Conservation (phyloP, 2,797 vertebrate genomes). For the Alosa sapidissima region DNA sequence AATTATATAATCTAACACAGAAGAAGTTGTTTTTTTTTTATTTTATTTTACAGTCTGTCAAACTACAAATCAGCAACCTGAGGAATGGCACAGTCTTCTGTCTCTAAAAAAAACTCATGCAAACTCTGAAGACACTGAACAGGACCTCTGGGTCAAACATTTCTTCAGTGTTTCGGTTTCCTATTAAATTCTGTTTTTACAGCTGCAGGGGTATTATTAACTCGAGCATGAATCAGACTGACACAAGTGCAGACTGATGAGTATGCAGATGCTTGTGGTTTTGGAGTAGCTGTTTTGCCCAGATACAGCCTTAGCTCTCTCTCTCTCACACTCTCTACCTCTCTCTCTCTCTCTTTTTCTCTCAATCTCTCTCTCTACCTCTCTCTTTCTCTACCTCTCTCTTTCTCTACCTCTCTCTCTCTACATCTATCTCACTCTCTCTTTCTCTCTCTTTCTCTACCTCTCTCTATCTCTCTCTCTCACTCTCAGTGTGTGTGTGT, state of each 20-base stretch:
- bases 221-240: neutral
- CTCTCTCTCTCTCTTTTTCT: neutral
- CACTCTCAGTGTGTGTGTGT: neutral
- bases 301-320: slow-evolving; percentile 51
- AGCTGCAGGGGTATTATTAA: neutral
- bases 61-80: neutral
- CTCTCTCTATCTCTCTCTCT: neutral
- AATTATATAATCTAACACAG: neutral
- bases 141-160: neutral
- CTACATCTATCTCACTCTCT: neutral
- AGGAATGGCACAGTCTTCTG: neutral
- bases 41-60: neutral
- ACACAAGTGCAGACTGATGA: slow-evolving; percentile 46
- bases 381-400: neutral
- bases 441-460: neutral
- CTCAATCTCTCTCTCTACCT: neutral
- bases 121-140: neutral
- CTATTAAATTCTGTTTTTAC: neutral
- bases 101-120: neutral
- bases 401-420: neutral
- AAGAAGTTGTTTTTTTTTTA: neutral
- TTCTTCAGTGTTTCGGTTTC: neutral
- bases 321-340: neutral
- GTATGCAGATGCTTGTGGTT: slow-evolving; percentile 66
- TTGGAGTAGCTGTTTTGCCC: slow-evolving; percentile 68